Conservation (phyloP, 2,888 invertebrate species). For the Philereme vetulata region DNA sequence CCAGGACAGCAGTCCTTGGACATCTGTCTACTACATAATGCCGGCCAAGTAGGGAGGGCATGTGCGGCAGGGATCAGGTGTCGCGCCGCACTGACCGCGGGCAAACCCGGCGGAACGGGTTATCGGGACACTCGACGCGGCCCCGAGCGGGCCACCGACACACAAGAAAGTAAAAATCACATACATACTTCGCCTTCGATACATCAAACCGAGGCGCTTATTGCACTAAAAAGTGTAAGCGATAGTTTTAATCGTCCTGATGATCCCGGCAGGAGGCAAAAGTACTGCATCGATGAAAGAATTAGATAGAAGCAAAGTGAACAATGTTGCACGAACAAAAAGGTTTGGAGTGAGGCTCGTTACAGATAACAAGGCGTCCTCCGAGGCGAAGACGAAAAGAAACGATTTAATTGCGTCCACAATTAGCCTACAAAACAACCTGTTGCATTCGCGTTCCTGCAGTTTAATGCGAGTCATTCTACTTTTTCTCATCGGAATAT, state of each 20-base stretch:
- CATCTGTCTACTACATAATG: slow-evolving; percentile 62
- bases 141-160: slow-evolving; percentile 36
- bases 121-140: slow-evolving; percentile 55
- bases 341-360: slow-evolving; percentile 53
- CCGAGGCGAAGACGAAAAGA: slow-evolving; percentile 60
- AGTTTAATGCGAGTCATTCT: slow-evolving; percentile 45
- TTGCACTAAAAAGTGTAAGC: slow-evolving; percentile 42
- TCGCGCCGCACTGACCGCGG: slow-evolving; percentile 77
- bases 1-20: slow-evolving; percentile 51
- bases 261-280: slow-evolving; percentile 32
- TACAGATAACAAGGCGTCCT: slow-evolving; percentile 60
- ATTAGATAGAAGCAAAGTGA: slow-evolving; percentile 56
- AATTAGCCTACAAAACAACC: slow-evolving; percentile 74
- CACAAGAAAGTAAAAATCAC: slow-evolving; percentile 63
- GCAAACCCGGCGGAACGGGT: slow-evolving; percentile 69
- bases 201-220: slow-evolving; percentile 46
- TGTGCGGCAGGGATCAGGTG: slow-evolving; percentile 77
- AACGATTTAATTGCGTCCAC: slow-evolving; percentile 69
- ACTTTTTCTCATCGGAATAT: slow-evolving; percentile 15
- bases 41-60: slow-evolving; percentile 53
- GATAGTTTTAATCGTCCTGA: slow-evolving; percentile 40
- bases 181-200: slow-evolving; percentile 40
- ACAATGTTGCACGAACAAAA: slow-evolving; percentile 58
- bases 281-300: slow-evolving; percentile 42
- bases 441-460: slow-evolving; percentile 62